phyloP scores from a whole-genome alignment of 92 coral and sea anemone species.

The Bergia sp. region DNA sequence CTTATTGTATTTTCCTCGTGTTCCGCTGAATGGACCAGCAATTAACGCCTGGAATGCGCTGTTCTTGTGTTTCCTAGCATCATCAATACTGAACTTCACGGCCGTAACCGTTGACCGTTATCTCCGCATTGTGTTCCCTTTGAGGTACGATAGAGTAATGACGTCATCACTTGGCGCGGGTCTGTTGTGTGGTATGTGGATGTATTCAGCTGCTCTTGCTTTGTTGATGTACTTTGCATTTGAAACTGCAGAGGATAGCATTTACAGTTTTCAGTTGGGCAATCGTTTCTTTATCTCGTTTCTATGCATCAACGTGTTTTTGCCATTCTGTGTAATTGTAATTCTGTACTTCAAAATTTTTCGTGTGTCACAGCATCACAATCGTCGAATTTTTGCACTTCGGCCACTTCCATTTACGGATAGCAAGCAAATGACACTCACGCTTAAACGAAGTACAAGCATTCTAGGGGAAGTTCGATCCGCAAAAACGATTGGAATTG shows the following conservation, averaged over 20 bases:
- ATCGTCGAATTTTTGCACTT: constrained; percentile 34
- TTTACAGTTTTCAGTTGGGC: constrained; percentile 43
- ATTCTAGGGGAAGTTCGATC: constrained; percentile 52
- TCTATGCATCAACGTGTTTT: constrained; percentile 47
- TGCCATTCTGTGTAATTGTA: constrained; percentile 60
- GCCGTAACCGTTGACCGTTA: constrained; percentile 63
- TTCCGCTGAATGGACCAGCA: constrained; percentile 49
- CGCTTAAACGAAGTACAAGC: constrained; percentile 40
- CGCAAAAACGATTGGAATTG: constrained; percentile 55
- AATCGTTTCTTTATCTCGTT: constrained; percentile 52
- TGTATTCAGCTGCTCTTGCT: constrained; percentile 40
- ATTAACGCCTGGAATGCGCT: constrained; percentile 55
- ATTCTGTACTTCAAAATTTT: constrained; percentile 47
- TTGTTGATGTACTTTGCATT: constrained; percentile 54
- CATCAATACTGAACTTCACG: constrained; percentile 64
- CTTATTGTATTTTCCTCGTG: constrained; percentile 40
- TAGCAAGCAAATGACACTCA: background rate
- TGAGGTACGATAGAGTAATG: constrained; percentile 47
- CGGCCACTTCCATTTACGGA: constrained; percentile 6
- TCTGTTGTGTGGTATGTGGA: constrained; percentile 43
- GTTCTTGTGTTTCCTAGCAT: constrained; percentile 47
- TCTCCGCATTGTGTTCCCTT: constrained; percentile 55
- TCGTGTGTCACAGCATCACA: constrained; percentile 50
- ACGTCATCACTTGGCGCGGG: constrained; percentile 25
- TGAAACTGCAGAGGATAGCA: constrained; percentile 48